Evolutionary conservation across 2,797 vertebrate species (phyloP), one percentile per base, ranked within the genome.

Genomic region (Labroides dimidiatus): DNA sequence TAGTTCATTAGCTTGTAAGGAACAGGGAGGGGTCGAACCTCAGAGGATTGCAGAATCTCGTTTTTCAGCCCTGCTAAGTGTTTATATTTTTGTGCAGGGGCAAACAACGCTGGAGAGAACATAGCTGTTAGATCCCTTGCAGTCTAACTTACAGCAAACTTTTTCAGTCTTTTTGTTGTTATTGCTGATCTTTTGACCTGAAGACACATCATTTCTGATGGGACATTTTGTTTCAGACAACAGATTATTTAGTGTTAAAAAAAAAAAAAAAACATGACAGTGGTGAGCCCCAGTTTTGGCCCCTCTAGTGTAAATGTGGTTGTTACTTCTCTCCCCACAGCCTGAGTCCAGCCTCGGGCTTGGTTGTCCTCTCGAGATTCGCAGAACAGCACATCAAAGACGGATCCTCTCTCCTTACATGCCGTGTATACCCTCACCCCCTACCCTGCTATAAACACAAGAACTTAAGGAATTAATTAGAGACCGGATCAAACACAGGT

Each of bases 391-490:
- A 93, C 93, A 93, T 94, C 93, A 94, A 94, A 94, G 91, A 88
- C 74, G 65, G 58, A 88, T 77, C 81, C 72, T 81, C 68, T 73
- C 73, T 78, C 65, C 81, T 84, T 74, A 73, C 75, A 77, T 80
- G 74, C 67, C 33, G 4, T n/a, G n/a, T 78, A 84, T 62, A 82
- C 58, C 69, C 82, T 62, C 50, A 67, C 65, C 67, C 65, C 73
- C 48, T 70, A 56, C 60, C 15, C 62, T 60, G 80, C 77, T 86
- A 86, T 90, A 90, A 92, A 91, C 85, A 91, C 76, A 53, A 86
- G 82, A 92, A 92, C 84, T 89, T 93, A 88, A 90, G 78, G 84
- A 92, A 92, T 93, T 93, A 93, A 93, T 93, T 90, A 92, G 88
- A 88, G 67, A 61, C 72, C 61, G 76, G 87, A 89, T 93, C 84